phyloP scores from a whole-genome alignment of 2,888 invertebrate species.

The Hoplodrina ambigua region DNA sequence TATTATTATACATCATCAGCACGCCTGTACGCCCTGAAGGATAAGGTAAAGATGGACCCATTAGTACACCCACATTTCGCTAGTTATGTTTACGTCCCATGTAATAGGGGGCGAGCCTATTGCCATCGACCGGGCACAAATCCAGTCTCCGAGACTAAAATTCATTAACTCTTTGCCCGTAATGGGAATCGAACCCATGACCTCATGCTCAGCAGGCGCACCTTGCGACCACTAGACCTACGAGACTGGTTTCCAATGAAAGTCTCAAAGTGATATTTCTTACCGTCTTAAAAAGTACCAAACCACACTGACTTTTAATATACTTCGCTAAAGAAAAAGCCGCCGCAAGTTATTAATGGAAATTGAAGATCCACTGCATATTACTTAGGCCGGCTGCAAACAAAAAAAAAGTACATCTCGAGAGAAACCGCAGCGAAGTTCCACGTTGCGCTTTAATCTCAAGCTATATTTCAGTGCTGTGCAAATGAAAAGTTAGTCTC shows the following conservation, averaged over 20 bases:
- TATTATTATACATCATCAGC: too few relatives aligned
- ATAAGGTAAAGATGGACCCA: too few relatives aligned
- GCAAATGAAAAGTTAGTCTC: conserved; percentile 90
- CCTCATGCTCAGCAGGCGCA: too few relatives aligned
- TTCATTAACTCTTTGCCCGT: too few relatives aligned
- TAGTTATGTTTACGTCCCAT: too few relatives aligned
- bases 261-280: conserved; percentile 6
- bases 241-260: neutral
- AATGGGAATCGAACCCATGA: too few relatives aligned
- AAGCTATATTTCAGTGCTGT: conserved; percentile 88
- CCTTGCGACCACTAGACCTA: too few relatives aligned
- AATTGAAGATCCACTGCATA: conserved; percentile 72
- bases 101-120: too few relatives aligned
- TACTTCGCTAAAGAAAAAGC: conserved; percentile 37
- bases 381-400: conserved; percentile 64
- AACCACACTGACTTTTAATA: conserved; percentile 34
- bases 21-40: too few relatives aligned
- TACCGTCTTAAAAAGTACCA: conserved; percentile 6
- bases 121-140: too few relatives aligned
- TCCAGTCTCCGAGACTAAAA: too few relatives aligned
- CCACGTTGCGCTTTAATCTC: conserved; percentile 86
- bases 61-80: too few relatives aligned
- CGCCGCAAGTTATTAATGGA: conserved; percentile 60
- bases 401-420: conserved; percentile 79
- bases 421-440: conserved; percentile 85